Base-by-base conservation (phyloP, 2,113 vertebrate genomes). In the Catharus minimus region DNA sequence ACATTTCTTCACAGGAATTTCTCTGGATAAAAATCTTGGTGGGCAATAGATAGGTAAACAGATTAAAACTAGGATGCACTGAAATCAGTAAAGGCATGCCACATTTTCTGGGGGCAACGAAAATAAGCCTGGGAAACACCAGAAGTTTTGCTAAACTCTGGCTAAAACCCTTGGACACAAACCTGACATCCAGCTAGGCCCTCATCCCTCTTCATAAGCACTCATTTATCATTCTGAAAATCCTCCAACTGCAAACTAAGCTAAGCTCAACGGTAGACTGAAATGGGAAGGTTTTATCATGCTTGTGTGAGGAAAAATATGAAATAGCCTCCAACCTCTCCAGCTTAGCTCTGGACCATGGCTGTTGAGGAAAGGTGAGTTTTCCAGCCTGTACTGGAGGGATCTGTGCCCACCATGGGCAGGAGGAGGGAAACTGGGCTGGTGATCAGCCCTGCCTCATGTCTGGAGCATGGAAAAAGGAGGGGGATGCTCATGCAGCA, bases 391-490 rank as follows among this genome's bases (percentile, higher is more conserved):
- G 15, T 53, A 6, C 7, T 30, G 33, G n/a, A n/a, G 53, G n/a
- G 21, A 33, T 55, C 39, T 60, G 61, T 75, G 55, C 39, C 33
- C 69, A 55, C 33, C 39, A 13, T 27, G 55, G 77, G 53, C 30
- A 74, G 24, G 47, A 47, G 33, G 21, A 21, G 46, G 30, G 8
- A 36, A 46, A 4, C 38, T 53, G 65, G 43, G 38, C 15, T 64
- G 41, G 15, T 65, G 67, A 32, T 58, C 47, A 44, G 15, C n/a
- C 46, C 44, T 62, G 36, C 41, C 27, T 57, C 15, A n/a, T 41
- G 16, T 46, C 1, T 0, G 13, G 50, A 38, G 23, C 1, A 4
- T 11, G 11, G n/a, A 49, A 11, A 33, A 41, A 52, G 2, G n/a
- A 56, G 5, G 21, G 12, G 41, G 38, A 26, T 33, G 19, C 56